These are phyloP conservation scores for Ginglymostoma cirratum DNA, from an alignment of 2,113 vertebrate genomes.

Conservation along the genomic window DNA sequence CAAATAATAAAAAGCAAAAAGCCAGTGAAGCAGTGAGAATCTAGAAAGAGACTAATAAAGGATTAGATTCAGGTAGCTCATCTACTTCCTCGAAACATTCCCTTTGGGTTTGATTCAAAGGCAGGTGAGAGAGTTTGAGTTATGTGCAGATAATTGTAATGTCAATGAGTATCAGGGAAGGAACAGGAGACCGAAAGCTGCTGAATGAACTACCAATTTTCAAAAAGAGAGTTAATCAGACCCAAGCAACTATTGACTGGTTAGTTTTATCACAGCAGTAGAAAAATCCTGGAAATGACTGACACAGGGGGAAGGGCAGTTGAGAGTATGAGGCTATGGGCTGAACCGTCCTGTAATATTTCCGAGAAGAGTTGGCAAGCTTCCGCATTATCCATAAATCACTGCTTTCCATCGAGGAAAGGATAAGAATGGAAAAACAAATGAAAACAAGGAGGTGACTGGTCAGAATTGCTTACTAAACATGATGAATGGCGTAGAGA, in stretches of 20 bases:
- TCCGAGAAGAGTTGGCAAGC: too few species aligned
- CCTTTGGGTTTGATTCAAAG: too few species aligned
- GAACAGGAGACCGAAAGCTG: too few species aligned
- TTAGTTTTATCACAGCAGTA: background rate
- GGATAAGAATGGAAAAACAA: too few species aligned
- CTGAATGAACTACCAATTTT: background rate
- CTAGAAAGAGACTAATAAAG: background rate
- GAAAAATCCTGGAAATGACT: background rate
- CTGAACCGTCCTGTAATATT: too few species aligned
- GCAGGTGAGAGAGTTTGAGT: background rate
- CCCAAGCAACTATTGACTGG: background rate
- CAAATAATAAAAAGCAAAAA: background rate
- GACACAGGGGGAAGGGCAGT: too few species aligned
- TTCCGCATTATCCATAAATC: too few species aligned
- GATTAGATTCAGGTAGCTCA: background rate
- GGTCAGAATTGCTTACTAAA: background rate
- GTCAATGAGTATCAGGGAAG: background rate
- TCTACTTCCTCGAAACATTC: background rate
- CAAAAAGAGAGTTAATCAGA: background rate
- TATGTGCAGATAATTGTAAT: background rate
- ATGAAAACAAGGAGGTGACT: background rate
- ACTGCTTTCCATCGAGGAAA: too few species aligned
- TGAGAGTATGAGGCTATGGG: too few species aligned
- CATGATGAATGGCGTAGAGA: background rate
- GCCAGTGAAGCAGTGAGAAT: background rate